Base-by-base conservation (phyloP, 2,888 invertebrate genomes). In the Diarsia dahlii region DNA sequence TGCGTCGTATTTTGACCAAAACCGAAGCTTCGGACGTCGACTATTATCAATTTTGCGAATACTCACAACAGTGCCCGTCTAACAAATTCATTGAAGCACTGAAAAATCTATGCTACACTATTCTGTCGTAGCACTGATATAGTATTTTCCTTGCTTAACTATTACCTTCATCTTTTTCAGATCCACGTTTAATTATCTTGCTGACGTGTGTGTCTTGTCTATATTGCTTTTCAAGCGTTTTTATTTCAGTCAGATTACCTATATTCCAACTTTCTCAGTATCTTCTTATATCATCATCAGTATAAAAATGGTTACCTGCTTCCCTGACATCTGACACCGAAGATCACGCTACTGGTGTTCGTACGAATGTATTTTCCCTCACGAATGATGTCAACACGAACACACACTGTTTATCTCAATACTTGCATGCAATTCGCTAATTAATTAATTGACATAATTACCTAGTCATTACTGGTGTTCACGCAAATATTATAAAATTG, bases 371-470 rank as follows among this genome's bases (percentile, higher is more conserved):
- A 54, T 70, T 58, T 76, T 80, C 73, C 39, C 84, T 77, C 72
- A 69, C 39, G 28, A 77, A 77, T 13, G 52, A 69, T 80, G 65
- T 74, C 77, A 82, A 52, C 45, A 65, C 23, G 23, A 66, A 74
- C 54, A 66, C 34, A 45, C n/a, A 48, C 46, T 45, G 45, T 72
- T 71, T 68, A 68, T 63, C 39, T 72, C 4, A 48, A 75, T 63
- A 60, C 45, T 71, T 65, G 65, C 71, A 69, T 74, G 77, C 45
- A 34, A 54, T 71, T 46, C 18, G 34, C 58, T 80, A 76, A 74
- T 77, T 80, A 76, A 74, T 77, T 69, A 74, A 77, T 77, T 74
- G 74, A 58, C 73, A 68, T 66, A 80, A 68, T 71, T 80, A 64
- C 58, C 48, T 62, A 67, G 39, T 66, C 20, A 75, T 82, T 69